These are phyloP conservation scores for Esperia sulphurella DNA, from an alignment of 2,888 invertebrate species.

Conservation along the genomic window DNA sequence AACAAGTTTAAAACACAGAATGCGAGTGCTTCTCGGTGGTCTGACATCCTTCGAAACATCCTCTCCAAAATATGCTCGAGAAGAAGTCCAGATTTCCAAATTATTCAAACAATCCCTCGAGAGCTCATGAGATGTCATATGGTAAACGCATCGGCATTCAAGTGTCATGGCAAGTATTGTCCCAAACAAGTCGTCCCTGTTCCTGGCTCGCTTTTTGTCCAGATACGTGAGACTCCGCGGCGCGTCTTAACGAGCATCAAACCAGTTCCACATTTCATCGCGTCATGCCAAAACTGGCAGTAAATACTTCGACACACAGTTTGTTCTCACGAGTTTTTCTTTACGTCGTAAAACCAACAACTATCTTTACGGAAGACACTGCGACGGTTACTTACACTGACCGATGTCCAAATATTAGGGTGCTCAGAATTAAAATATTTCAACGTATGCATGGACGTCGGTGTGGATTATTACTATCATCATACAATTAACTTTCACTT, in stretches of 20 bases:
- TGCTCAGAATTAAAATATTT: slow-evolving; percentile 14
- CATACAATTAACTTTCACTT: slow-evolving; percentile 66
- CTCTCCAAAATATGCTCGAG: slow-evolving; percentile 1
- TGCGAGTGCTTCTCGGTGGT: slow-evolving; percentile 1
- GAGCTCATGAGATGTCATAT: slow-evolving; percentile 30
- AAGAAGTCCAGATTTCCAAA: slow-evolving; percentile 10
- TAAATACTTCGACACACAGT: slow-evolving; percentile 54
- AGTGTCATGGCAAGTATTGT: slow-evolving; percentile 66
- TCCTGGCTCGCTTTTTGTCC: slow-evolving; percentile 61
- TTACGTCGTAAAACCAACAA: slow-evolving; percentile 19
- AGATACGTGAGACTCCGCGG: slow-evolving; percentile 67
- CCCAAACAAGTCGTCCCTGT: slow-evolving; percentile 59
- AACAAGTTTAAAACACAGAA: not conserved
- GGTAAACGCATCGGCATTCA: slow-evolving; percentile 65
- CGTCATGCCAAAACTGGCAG: slow-evolving; percentile 65
- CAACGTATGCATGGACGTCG: not conserved
- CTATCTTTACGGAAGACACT: not conserved
- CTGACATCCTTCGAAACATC: not conserved
- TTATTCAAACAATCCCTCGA: slow-evolving; percentile 10
- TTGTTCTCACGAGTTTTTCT: slow-evolving; percentile 46
- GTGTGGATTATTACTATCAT: slow-evolving; percentile 11
- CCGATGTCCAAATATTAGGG: slow-evolving; percentile 7
- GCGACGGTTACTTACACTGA: too few species aligned
- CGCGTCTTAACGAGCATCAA: slow-evolving; percentile 69
- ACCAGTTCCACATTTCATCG: slow-evolving; percentile 66